Base-by-base conservation (phyloP, 64 coral and sea anemone species). In the Pocillopora damicornis region DNA sequence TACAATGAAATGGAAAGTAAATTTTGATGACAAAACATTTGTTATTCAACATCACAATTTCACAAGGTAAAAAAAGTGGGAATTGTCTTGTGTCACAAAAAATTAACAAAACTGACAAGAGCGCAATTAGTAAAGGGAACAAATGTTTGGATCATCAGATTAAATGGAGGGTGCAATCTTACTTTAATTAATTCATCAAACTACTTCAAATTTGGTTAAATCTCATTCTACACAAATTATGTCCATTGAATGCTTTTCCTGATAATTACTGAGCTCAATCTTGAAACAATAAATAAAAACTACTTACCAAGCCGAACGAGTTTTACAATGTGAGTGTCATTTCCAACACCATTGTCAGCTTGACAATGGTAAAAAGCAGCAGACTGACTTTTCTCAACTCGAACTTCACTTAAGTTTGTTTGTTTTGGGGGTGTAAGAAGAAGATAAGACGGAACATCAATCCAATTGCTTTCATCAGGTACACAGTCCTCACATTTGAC, bases 301-400 rank as follows among this genome's bases (percentile, higher is more conserved):
- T 68, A 20, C 90, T 92, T 45, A 92, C 90, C 90, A 73, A 25
- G 30, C 1, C 84, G 82, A 68, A 1, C 5, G 10, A 87, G 68
- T 57, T 4, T 9, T 2, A 92, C 18, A 38, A 56, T n/a, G 18
- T 23, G 15, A 17, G 8, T 59, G 74, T 87, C 84, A 25, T 13
- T 74, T 63, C 82, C 90, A 42, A 62, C 34, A 13, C 45, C 13
- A 63, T 87, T 92, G 13, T 0, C 37, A 60, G 90, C 83, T 42
- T 57, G 63, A 36, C 90, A 92, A 11, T 8, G 62, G 34, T 87
- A 92, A 56, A 42, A 73, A 71, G 83, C 1, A 61, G 15, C 11
- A 13, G 64, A 36, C 56, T 72, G 76, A 4, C 79, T 58, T 35
- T 66, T 87, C 1, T 63, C 37, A 61, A 92, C 26, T 60, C n/a